Percentiles rank a stretch among this genome's conserved stretches.
Evolutionary conservation across 2,113 vertebrate genomes (phyloP).

Genomic region (Chauna torquata): DNA sequence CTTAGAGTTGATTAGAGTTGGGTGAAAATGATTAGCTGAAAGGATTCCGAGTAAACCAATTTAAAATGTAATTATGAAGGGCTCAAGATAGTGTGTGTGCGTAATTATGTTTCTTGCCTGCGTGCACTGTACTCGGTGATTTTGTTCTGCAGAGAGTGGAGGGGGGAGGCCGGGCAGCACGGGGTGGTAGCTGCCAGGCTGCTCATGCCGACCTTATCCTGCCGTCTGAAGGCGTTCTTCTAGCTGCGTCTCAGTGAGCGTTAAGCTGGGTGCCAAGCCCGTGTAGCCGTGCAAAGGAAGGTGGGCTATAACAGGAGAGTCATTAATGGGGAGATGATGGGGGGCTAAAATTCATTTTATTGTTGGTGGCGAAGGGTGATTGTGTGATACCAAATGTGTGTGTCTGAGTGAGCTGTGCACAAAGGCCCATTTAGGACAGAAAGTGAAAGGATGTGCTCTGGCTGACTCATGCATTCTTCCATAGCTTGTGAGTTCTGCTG

Average conservation of each 20-base stretch:
- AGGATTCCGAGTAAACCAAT: slow-evolving; percentile 39
- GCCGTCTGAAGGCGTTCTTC: background rate
- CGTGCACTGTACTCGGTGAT: background rate
- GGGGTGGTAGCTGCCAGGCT: background rate
- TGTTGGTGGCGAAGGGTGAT: background rate
- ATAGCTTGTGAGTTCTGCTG: background rate
- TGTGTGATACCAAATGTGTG: background rate
- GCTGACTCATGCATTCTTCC: slow-evolving; percentile 15
- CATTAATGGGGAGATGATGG: background rate
- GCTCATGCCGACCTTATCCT: background rate
- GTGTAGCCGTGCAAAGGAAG: background rate
- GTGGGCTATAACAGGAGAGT: background rate
- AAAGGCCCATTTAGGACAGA: slow-evolving; percentile 17
- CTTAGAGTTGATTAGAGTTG: slow-evolving; percentile 24
- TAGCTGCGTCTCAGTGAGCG: background rate
- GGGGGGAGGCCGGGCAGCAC: background rate
- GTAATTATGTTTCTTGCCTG: slow-evolving; percentile 57
- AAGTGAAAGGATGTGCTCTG: background rate
- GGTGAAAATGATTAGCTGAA: slow-evolving; percentile 32
- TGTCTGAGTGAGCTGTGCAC: background rate
- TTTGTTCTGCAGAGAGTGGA: background rate
- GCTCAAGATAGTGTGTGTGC: slow-evolving; percentile 21
- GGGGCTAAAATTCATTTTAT: background rate
- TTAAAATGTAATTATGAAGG: slow-evolving; percentile 52
- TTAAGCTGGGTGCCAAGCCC: background rate